phyloP scores from a whole-genome alignment of 2,797 vertebrate species.

The Danio tinwini region DNA sequence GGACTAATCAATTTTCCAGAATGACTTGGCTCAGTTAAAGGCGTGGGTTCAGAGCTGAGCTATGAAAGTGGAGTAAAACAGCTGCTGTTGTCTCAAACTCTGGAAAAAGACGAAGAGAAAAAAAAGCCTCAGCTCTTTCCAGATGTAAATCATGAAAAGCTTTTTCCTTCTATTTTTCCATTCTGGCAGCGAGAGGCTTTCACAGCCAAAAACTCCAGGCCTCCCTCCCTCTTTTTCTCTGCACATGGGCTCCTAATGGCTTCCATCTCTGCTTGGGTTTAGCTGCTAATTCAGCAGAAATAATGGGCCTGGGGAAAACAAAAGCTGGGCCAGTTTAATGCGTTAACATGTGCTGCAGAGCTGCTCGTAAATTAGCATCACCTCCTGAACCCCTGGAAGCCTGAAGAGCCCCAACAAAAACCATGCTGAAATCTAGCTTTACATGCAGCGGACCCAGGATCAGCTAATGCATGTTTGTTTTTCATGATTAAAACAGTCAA shows the following conservation, averaged over 20 bases:
- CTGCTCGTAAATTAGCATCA: slow-evolving; percentile 91
- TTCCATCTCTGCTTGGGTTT: slow-evolving; percentile 81
- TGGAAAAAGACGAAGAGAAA: background rate
- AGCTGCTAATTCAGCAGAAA: slow-evolving; percentile 96
- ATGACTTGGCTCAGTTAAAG: background rate
- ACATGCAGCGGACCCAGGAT: no score
- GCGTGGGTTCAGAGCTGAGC: background rate
- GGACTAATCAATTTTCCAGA: background rate
- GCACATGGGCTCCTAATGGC: slow-evolving; percentile 76
- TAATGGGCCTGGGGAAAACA: slow-evolving; percentile 88
- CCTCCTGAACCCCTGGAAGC: slow-evolving; percentile 64
- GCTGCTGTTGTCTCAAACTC: slow-evolving; percentile 4
- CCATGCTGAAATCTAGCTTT: no score
- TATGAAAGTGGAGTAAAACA: background rate
- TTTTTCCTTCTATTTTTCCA: slow-evolving; percentile 40
- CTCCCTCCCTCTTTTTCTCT: slow-evolving; percentile 6
- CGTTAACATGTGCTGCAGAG: slow-evolving; percentile 91
- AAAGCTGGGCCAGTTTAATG: slow-evolving; percentile 80
- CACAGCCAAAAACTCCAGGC: slow-evolving; percentile 27
- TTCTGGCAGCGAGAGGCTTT: slow-evolving; percentile 25
- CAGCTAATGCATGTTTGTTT: no score
- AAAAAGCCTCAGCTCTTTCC: slow-evolving; percentile 10
- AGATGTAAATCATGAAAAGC: slow-evolving; percentile 35
- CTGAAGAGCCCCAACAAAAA: slow-evolving; percentile 67
- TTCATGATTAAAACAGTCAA: no score